phyloP scores from a whole-genome alignment of 2,113 vertebrate species.

The Peucedramus taeniatus region DNA sequence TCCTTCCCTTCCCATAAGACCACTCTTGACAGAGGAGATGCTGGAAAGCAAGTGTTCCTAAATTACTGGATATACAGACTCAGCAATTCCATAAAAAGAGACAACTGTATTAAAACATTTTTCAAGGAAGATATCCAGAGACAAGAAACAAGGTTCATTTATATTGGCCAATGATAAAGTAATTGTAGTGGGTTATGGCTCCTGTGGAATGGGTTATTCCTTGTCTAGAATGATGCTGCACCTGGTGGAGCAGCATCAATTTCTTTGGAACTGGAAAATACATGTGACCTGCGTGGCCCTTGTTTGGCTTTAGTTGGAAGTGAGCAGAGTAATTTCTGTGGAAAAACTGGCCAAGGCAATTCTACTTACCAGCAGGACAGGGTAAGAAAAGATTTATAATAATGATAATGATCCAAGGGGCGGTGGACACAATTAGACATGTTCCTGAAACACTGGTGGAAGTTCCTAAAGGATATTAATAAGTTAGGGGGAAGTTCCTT shows the following conservation, averaged over 20 bases:
- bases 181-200: neutral
- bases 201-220: slow-evolving; percentile 24
- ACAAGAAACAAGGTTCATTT: neutral
- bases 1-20: neutral
- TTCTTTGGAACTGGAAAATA: slow-evolving; percentile 23
- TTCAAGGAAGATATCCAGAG: neutral
- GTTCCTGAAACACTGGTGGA: neutral
- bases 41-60: neutral
- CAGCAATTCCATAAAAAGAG: neutral
- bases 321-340: neutral
- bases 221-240: slow-evolving; percentile 22
- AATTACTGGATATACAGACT: neutral
- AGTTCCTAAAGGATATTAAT: neutral
- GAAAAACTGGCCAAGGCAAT: neutral
- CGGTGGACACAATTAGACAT: neutral
- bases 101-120: neutral
- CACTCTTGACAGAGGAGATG: neutral
- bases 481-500: neutral
- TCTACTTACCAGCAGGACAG: neutral
- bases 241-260: neutral
- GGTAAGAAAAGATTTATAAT: neutral
- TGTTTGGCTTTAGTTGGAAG: slow-evolving; percentile 2
- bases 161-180: neutral
- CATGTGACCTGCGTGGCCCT: neutral
- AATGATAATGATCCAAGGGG: neutral